Percentiles rank a stretch among this genome's conserved stretches.
These are phyloP conservation scores for Pterophyllum scalare DNA, from an alignment of 2,113 vertebrate genomes.

Conservation along the genomic window DNA sequence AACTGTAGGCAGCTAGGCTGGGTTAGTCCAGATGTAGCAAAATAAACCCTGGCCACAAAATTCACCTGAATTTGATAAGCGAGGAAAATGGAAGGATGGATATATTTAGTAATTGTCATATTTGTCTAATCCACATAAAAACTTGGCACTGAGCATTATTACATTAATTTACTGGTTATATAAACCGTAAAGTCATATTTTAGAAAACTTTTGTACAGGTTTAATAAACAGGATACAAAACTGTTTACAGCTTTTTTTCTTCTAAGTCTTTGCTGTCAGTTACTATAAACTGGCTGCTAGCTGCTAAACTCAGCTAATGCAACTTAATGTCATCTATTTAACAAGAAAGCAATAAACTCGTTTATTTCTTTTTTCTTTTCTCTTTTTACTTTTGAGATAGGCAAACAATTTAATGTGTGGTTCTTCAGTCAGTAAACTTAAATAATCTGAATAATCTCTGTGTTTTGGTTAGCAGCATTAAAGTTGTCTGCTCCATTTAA, in stretches of 20 bases:
- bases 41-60: too few relatives aligned
- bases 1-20: background rate
- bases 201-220: background rate
- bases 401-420: too few relatives aligned
- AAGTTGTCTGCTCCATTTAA: background rate
- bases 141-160: too few relatives aligned
- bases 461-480: background rate
- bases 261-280: background rate
- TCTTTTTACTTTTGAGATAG: too few relatives aligned
- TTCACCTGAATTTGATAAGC: too few relatives aligned
- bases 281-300: background rate
- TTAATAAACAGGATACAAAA: background rate
- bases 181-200: background rate
- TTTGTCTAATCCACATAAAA: too few relatives aligned
- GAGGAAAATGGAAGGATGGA: too few relatives aligned
- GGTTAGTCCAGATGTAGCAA: background rate
- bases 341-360: rapidly evolving
- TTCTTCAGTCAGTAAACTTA: background rate
- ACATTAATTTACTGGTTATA: background rate
- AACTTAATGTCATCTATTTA: background rate
- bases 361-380: background rate
- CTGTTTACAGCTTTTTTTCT: background rate
- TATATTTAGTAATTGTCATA: too few relatives aligned
- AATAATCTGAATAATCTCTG: background rate
- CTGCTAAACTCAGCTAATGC: background rate